Evolutionary conservation across 2,797 vertebrate species (phyloP), one percentile per base, ranked within the genome.

Genomic region (Dromococcyx pavoninus): DNA sequence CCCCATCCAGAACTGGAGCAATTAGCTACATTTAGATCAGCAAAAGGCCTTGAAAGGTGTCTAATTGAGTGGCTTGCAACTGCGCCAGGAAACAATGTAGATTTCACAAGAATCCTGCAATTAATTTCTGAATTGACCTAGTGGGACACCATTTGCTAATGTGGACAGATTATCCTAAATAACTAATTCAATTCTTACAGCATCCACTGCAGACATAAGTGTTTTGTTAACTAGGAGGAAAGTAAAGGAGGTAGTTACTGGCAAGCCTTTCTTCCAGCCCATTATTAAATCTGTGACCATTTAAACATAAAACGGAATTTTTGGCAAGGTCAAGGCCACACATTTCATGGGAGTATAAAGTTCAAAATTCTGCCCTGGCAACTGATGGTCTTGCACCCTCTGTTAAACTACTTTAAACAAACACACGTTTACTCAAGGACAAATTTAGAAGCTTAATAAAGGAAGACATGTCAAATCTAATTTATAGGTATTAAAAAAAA

Each of bases 11-110:
- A 97, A 97, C 97, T 96, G 93, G 96, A 98, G 97, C 97, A 98
- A 98, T 98, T 98, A 98, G 97, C 98, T 97, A 94, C 84, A 91
- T 98, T 97, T 96, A 97, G 96, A 95, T 88, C 96, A 96, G 95
- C 88, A 95, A 97, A 97, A 97, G 96, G 93, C 96, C 97, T 96
- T 94, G 97, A 98, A 97, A 98, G 97, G 98, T 98, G 97, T 98
- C 97, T 98, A 98, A 98, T 97, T 98, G 98, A 98, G 97, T 96
- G 94, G 92, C 89, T 95, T 87, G 61, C 96, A 92, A 92, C 83
- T 76, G 95, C 74, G 94, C 97, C 97, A 97, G 96, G 95, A 98
- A 98, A 97, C 97, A 97, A 98, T 97, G 96, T 89, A 95, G 92
- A 97, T 97, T 96, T 96, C 96, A 98, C 97, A 97, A 95, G 97